Percentiles rank a stretch among this genome's conserved stretches.
Evolutionary conservation across 1,140 invertebrate species (phyloP).

Genomic region (Marisa cornuarietis): DNA sequence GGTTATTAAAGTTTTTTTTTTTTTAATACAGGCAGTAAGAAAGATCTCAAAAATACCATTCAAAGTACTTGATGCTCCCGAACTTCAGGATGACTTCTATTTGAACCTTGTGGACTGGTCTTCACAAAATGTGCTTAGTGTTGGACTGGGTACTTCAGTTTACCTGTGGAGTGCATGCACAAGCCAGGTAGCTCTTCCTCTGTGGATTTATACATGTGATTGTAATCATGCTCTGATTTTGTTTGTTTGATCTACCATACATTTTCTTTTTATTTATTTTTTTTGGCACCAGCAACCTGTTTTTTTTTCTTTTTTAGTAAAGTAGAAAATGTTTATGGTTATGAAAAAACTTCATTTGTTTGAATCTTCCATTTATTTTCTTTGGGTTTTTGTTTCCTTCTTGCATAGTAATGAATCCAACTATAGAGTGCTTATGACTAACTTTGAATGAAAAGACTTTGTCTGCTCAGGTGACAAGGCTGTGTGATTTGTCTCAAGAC

Average conservation of each 20-base stretch:
- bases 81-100: conserved; percentile 99
- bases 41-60: conserved; percentile 98
- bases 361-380: too few relatives aligned
- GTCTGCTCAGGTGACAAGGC: conserved; percentile 78
- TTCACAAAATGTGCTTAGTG: conserved; percentile 97
- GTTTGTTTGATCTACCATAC: too few relatives aligned
- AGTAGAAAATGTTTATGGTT: too few relatives aligned
- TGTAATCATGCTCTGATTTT: too few relatives aligned
- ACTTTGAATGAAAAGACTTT: too few relatives aligned
- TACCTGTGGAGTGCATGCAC: conserved; percentile 99
- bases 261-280: too few relatives aligned
- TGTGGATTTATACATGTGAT: not conserved
- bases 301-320: too few relatives aligned
- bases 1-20: not conserved
- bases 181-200: conserved; percentile 76
- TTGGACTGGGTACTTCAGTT: conserved; percentile 97
- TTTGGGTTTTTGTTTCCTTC: too few relatives aligned
- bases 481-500: conserved; percentile 94
- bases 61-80: conserved; percentile 97
- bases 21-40: conserved; percentile 72
- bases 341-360: too few relatives aligned
- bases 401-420: too few relatives aligned
- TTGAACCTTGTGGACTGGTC: conserved; percentile 99
- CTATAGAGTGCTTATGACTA: too few relatives aligned
- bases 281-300: too few relatives aligned